Percentiles rank a stretch among this genome's conserved stretches.
phyloP scores from a whole-genome alignment of 1,140 invertebrate species.

The Caerostris extrusa region DNA sequence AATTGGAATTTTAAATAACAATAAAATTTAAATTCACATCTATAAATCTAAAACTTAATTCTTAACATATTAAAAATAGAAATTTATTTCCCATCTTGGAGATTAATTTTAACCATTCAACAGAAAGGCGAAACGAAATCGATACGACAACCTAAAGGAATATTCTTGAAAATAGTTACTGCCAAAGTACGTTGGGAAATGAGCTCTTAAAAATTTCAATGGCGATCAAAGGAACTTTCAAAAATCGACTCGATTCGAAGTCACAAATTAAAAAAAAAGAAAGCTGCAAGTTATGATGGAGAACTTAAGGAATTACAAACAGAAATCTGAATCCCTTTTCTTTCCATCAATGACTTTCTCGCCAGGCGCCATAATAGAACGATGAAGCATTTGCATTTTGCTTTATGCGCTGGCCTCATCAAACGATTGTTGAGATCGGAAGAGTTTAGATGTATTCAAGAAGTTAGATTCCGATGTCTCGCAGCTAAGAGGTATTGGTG shows the following conservation, averaged over 20 bases:
- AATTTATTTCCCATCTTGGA: no score
- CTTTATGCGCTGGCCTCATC: not conserved
- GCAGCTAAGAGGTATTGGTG: not conserved
- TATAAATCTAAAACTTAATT: no score
- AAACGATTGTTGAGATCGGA: not conserved
- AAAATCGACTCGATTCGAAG: not conserved
- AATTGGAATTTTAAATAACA: no score
- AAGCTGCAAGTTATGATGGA: not conserved
- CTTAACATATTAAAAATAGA: no score
- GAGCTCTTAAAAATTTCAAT: not conserved
- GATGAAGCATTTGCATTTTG: not conserved
- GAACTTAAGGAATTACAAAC: not conserved
- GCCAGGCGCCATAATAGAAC: not conserved
- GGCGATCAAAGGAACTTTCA: not conserved
- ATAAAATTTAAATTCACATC: no score
- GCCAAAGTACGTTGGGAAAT: not conserved
- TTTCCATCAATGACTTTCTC: not conserved
- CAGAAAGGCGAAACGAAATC: no score
- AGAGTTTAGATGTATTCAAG: conserved; percentile 10
- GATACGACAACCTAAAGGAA: not conserved
- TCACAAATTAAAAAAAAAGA: not conserved
- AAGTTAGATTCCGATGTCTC: not conserved
- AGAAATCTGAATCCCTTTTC: not conserved
- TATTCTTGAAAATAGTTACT: not conserved
- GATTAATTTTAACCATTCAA: no score